A percentile compares a stretch with the other conserved stretches of the same genome.
These are phyloP conservation scores for Melanotus villosus DNA, from an alignment of 2,888 invertebrate species.

Conservation along the genomic window DNA sequence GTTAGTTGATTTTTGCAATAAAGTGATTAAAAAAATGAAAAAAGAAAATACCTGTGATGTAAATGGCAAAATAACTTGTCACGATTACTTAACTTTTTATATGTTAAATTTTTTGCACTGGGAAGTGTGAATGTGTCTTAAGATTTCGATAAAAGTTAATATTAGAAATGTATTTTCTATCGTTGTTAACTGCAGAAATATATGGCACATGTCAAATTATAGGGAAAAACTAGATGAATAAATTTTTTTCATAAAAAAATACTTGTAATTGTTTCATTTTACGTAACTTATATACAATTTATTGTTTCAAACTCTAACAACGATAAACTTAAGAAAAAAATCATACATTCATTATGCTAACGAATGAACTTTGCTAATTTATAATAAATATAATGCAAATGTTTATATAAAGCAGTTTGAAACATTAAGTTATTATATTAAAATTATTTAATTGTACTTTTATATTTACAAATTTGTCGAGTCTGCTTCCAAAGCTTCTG, in stretches of 20 bases:
- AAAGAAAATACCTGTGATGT: constrained; percentile 11
- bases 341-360: constrained; percentile 6
- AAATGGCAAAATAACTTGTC: constrained; percentile 22
- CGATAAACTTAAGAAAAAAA: constrained; percentile 24
- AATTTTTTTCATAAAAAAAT: constrained; percentile 50
- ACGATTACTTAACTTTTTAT: constrained; percentile 33
- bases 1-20: constrained; percentile 10
- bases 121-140: constrained; percentile 31
- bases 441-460: not conserved
- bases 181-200: constrained; percentile 36
- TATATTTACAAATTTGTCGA: constrained; percentile 7
- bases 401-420: constrained; percentile 28
- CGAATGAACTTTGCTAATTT: not conserved
- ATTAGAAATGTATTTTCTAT: constrained; percentile 35
- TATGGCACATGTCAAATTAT: constrained; percentile 48
- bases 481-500: constrained; percentile 2
- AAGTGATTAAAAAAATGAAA: not conserved
- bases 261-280: constrained; percentile 37
- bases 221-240: constrained; percentile 48
- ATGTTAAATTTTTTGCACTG: constrained; percentile 33
- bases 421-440: constrained; percentile 20
- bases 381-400: constrained; percentile 24
- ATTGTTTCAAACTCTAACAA: constrained; percentile 32
- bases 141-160: constrained; percentile 22
- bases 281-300: constrained; percentile 26